phyloP scores from a whole-genome alignment of 1,140 invertebrate genomes.

The Drosophila insularis region DNA sequence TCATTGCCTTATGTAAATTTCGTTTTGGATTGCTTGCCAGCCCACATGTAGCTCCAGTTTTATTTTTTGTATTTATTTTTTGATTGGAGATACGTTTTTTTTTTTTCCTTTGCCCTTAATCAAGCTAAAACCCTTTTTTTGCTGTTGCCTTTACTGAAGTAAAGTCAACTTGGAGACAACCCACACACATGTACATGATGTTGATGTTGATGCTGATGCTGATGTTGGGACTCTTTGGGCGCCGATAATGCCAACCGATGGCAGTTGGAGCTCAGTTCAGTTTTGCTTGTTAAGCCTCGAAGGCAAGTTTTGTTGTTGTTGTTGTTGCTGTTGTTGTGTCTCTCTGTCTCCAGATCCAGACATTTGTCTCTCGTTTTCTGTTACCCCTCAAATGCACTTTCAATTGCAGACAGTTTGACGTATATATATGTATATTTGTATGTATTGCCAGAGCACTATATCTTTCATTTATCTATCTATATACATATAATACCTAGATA shows the following conservation, averaged over 20 bases:
- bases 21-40: slow-evolving; percentile 30
- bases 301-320: slow-evolving; percentile 52
- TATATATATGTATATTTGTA: slow-evolving; percentile 51
- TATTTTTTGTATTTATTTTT: slow-evolving; percentile 23
- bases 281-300: slow-evolving; percentile 71
- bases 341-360: slow-evolving; percentile 28
- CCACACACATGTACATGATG: slow-evolving; percentile 65
- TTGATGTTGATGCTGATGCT: slow-evolving; percentile 22
- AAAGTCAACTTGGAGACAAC: slow-evolving; percentile 59
- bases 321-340: slow-evolving; percentile 17
- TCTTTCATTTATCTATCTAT: slow-evolving; percentile 79
- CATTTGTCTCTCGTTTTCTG: slow-evolving; percentile 40
- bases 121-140: slow-evolving; percentile 62
- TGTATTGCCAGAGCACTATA: slow-evolving; percentile 65
- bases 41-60: slow-evolving; percentile 72
- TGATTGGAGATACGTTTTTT: neutral
- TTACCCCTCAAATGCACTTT: slow-evolving; percentile 79
- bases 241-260: slow-evolving; percentile 73
- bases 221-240: slow-evolving; percentile 25
- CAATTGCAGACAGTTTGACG: slow-evolving; percentile 79
- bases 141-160: slow-evolving; percentile 59
- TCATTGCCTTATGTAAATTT: slow-evolving; percentile 63
- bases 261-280: slow-evolving; percentile 53
- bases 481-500: slow-evolving; percentile 14
- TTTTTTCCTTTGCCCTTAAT: slow-evolving; percentile 67